Evolutionary conservation across 2,113 vertebrate genomes (phyloP).

Genomic region (Callorhinus ursinus): DNA sequence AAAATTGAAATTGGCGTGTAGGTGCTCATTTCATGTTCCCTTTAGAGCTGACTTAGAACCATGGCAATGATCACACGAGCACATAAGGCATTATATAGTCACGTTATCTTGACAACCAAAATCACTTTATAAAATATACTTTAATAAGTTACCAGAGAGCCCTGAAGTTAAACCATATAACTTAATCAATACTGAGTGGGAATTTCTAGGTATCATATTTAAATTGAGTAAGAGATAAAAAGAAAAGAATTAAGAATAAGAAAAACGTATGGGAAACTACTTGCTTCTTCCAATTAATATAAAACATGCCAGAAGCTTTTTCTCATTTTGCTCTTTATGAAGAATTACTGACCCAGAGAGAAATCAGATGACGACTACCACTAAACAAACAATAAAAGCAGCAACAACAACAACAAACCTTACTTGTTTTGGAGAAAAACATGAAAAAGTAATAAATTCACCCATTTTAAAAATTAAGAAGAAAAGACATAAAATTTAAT

Average conservation of each 20-base stretch:
- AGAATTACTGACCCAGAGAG: conserved; percentile 50
- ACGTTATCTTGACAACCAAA: conserved; percentile 42
- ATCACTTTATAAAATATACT: conserved; percentile 53
- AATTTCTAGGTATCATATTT: conserved; percentile 52
- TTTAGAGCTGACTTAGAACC: neutral
- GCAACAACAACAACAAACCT: conserved; percentile 20
- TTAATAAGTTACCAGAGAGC: conserved; percentile 41
- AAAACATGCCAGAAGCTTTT: conserved; percentile 50
- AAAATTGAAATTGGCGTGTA: neutral
- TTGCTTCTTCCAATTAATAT: conserved; percentile 37
- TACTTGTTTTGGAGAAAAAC: conserved; percentile 55
- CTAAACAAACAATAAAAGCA: conserved; percentile 62
- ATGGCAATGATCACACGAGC: neutral
- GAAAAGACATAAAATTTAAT: conserved; percentile 74
- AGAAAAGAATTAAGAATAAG: conserved; percentile 59
- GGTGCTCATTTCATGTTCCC: neutral
- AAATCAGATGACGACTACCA: conserved; percentile 52
- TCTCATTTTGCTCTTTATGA: conserved; percentile 50
- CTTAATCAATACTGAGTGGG: neutral
- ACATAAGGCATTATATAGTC: neutral
- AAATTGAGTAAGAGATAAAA: conserved; percentile 55
- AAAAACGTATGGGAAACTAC: conserved; percentile 33
- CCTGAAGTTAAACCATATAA: conserved; percentile 42
- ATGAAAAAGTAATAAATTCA: conserved; percentile 53
- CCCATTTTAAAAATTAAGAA: conserved; percentile 67